phyloP scores from a whole-genome alignment of 2,113 vertebrate species.

The Macrotus californicus region DNA sequence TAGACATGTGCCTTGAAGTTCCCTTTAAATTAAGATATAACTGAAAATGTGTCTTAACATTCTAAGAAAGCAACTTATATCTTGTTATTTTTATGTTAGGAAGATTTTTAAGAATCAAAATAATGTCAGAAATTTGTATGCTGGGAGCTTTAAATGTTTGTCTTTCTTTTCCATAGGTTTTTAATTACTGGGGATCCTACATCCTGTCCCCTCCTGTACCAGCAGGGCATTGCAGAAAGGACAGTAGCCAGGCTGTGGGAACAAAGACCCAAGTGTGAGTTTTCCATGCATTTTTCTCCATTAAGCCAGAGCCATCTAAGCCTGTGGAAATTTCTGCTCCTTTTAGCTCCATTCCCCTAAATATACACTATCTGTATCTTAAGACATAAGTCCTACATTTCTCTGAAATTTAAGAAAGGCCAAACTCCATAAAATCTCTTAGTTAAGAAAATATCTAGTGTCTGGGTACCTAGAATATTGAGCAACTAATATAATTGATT shows the following conservation, averaged over 20 bases:
- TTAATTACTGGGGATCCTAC: background rate
- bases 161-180: conserved; percentile 3
- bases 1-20: conserved; percentile 23
- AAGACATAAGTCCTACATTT: background rate
- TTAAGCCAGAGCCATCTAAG: background rate
- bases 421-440: conserved; percentile 9
- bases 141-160: background rate
- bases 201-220: background rate
- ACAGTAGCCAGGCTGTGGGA: background rate
- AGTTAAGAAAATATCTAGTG: conserved; percentile 1
- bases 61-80: conserved; percentile 44
- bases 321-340: background rate
- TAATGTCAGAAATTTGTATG: background rate
- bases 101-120: conserved; percentile 31
- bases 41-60: background rate
- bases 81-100: background rate
- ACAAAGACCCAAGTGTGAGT: background rate
- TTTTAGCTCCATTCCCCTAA: background rate
- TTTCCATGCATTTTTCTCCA: conserved; percentile 11
- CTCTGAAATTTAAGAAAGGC: conserved; percentile 38
- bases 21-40: background rate
- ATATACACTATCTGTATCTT: background rate
- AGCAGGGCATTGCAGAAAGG: conserved; percentile 25
- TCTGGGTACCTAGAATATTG: background rate
- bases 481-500: conserved; percentile 19